A percentile compares a stretch with the other conserved stretches of the same genome.
phyloP scores from a whole-genome alignment of 2,113 vertebrate species.

The Melanerpes aurifrons region DNA sequence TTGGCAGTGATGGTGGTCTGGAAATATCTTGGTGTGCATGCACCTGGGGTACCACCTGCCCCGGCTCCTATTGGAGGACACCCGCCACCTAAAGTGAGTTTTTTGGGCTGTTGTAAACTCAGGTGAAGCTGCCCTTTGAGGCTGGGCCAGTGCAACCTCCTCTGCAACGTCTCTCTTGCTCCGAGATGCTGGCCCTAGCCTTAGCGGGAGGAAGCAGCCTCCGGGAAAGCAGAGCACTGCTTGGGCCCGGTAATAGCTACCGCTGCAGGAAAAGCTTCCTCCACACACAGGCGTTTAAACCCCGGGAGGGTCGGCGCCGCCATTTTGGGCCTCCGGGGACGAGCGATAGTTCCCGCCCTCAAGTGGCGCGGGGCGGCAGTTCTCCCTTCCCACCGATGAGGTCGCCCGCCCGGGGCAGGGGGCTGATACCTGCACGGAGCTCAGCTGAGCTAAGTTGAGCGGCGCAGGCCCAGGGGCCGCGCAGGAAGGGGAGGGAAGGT shows the following conservation, averaged over 20 bases:
- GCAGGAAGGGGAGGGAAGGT: constrained; percentile 27
- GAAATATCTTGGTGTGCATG: rapidly evolving
- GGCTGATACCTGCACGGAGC: too few species aligned
- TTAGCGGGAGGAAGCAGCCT: not conserved
- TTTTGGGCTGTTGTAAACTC: not conserved
- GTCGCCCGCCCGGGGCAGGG: not conserved
- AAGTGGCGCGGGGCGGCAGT: not conserved
- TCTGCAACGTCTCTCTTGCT: rapidly evolving
- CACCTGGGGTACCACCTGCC: not conserved
- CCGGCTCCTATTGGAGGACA: not conserved
- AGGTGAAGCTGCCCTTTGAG: rapidly evolving
- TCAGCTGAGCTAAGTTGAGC: not conserved
- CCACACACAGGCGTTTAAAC: too few species aligned
- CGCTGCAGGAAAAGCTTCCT: too few species aligned
- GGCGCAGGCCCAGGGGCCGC: not conserved
- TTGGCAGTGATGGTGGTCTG: not conserved
- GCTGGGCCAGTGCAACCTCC: rapidly evolving
- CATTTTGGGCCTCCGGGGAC: not conserved
- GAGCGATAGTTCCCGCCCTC: not conserved
- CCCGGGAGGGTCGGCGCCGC: not conserved
- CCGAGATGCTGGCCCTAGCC: not conserved
- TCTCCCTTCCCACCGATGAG: not conserved
- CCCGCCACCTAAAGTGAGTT: too few species aligned
- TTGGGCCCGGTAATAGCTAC: not conserved
- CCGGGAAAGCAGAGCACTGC: not conserved